Base-by-base conservation (phyloP, 2,888 invertebrate genomes). In the Nysson spinosus region DNA sequence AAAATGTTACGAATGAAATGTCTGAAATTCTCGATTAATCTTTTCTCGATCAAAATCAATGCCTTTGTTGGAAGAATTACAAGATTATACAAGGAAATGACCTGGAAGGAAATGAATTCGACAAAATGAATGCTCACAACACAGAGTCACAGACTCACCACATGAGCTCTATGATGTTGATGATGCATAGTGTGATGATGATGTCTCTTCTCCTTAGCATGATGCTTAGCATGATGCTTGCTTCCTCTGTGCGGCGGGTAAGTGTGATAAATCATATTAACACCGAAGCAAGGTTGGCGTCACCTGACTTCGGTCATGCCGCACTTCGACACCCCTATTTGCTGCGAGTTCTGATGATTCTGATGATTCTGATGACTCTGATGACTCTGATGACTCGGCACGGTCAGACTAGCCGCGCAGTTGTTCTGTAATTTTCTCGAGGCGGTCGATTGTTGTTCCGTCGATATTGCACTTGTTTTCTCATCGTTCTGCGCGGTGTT, bases 281-380 rank as follows among this genome's bases (percentile, higher is more conserved):
- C 81, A 43, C 85, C 85, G 61, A 85, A 81, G 72, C 84, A 84
- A 63, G 87, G 83, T 56, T 87, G 87, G 85, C 86, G 86, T 87
- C 87, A 87, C 87, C 86, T 87, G 58, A 81, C 81, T 64, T 83
- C 81, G 20, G 69, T 67, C 47, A 78, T 75, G 43, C 71, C 67
- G 62, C 70, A 80, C 68, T 66, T 81, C 49, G 76, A 50, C 60
- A 73, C 52, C 42, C 69, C 55, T 28, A 66, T 63, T 28, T 75
- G 74, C 46, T 70, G 74, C n/a, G 39, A 22, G 34, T 65, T 70
- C 43, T 69, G 63, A 26, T 71, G 79, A 52, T 73, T 72, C 46
- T 67, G 75, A 32, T 63, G 72, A 1, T 34, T n/a, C 46, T 70
- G 74, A 12, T 34, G 19, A 32, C 64, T 70, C 43, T 69, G 63